Evolutionary conservation across 2,797 vertebrate genomes (phyloP), one percentile per base, ranked within the genome.

Genomic region (Sebastes vulpes): DNA sequence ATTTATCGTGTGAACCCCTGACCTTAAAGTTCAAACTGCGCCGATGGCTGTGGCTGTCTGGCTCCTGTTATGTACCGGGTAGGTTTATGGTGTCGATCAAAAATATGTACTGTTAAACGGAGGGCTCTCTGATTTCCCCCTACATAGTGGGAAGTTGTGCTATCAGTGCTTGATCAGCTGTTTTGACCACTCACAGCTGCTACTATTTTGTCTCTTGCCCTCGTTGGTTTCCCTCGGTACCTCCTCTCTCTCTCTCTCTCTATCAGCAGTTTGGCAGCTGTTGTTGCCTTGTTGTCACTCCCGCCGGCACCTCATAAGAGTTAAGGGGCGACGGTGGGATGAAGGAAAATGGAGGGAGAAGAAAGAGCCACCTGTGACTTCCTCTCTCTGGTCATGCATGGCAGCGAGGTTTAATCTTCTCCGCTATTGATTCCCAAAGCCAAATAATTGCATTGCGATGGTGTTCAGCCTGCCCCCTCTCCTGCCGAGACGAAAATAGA

Each of bases 101-200:
- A 80, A 16, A 64, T 35, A 18, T 67, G 48, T 65, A 1, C 48
- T n/a, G 46, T 67, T n/a, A 61, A 75, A 70, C 10, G 25, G 9
- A 60, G 12, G 32, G 32, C 21, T 65, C 67, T 79, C 79, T 86
- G 73, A 85, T 86, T 84, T 83, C 79, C 84, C 83, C 79, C 58
- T 35, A 1, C 79, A 68, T 63, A 61, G 70, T 57, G 77, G 61
- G 83, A 72, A 70, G 89, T 84, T 61, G 63, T 86, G 71, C 82
- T 77, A 71, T 89, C 87, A 57, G 63, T 93, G 94, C 93, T 92
- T 93, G 83, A 91, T 96, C 95, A 95, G 94, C 95, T 96, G 95
- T 93, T 92, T 92, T 35, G 80, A 65, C 76, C 73, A 9, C 71
- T 95, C 92, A 93, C 89, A 93, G 89, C 86, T 92, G 90, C 89